Evolutionary conservation across 92 coral and sea anemone species (phyloP).

Genomic region (Palythoa heliodiscus): DNA sequence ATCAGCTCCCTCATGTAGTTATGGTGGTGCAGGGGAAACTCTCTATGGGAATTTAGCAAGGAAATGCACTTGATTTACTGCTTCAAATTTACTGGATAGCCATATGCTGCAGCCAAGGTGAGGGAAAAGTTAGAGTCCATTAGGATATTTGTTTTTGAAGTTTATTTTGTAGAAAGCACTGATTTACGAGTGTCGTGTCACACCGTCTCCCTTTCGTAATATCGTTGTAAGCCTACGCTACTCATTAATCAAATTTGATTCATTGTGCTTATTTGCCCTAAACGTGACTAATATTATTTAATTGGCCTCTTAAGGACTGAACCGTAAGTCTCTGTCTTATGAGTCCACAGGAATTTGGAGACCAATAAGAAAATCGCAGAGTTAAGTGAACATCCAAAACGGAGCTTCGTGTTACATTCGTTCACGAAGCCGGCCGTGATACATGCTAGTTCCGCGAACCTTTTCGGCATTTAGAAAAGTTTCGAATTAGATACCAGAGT

Average conservation of each 20-base stretch:
- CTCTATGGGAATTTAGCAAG: constrained; percentile 41
- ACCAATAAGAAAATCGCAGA: not conserved
- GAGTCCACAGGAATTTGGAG: constrained; percentile 22
- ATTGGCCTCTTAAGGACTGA: not conserved
- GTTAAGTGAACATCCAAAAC: constrained; percentile 18
- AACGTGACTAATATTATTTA: constrained; percentile 24
- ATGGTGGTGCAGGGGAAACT: constrained; percentile 17
- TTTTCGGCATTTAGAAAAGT: not conserved
- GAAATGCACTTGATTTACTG: constrained; percentile 41
- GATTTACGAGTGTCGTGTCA: constrained; percentile 10
- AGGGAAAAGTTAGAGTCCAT: not conserved
- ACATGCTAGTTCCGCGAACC: not conserved
- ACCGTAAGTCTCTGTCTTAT: not conserved
- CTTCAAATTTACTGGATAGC: constrained; percentile 34
- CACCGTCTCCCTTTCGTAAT: not conserved
- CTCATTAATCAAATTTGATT: constrained; percentile 13
- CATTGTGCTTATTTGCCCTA: constrained; percentile 16
- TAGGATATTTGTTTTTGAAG: not conserved
- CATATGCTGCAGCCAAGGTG: constrained; percentile 49
- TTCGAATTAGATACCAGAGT: not conserved
- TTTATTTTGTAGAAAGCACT: constrained; percentile 21
- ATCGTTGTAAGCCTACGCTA: not conserved
- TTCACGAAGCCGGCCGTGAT: not conserved
- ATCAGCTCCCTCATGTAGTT: constrained; percentile 41
- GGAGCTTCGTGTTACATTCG: not conserved